These are phyloP conservation scores for Pyrrhosoma nymphula DNA, from an alignment of 2,888 invertebrate genomes.

Conservation along the genomic window DNA sequence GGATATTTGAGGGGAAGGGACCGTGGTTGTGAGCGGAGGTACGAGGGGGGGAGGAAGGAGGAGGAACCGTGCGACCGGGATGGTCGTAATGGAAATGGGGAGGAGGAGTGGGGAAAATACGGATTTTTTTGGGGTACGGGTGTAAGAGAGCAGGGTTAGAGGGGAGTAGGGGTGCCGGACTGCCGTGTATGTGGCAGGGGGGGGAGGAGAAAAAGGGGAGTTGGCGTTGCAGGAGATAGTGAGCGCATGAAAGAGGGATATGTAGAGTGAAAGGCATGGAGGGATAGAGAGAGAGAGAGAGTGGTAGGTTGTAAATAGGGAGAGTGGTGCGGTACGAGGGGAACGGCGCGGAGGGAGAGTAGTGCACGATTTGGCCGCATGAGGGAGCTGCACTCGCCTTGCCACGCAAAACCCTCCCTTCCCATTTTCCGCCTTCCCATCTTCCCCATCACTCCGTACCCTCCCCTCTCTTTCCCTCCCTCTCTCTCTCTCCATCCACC, in stretches of 20 bases:
- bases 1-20: not conserved
- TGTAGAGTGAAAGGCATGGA: conserved; percentile 24
- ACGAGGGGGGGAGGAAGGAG: not conserved
- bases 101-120: not conserved
- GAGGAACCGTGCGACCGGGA: not conserved
- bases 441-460: not conserved
- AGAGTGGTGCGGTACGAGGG: not conserved
- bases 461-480: not conserved
- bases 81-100: conserved; percentile 14
- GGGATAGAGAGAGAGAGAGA: conserved; percentile 19
- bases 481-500: not conserved
- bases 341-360: conserved; percentile 36
- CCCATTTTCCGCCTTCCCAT: not conserved
- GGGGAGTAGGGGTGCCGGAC: not conserved
- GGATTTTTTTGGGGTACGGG: not conserved
- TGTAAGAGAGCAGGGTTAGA: not conserved
- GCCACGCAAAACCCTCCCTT: conserved; percentile 26
- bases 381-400: conserved; percentile 50
- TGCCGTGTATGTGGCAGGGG: not conserved
- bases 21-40: not conserved
- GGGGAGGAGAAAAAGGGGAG: not conserved
- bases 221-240: not conserved
- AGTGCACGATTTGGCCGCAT: conserved; percentile 38
- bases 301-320: conserved; percentile 48
- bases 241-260: conserved; percentile 30